Evolutionary conservation across 1,140 invertebrate genomes (phyloP), one percentile per base, ranked within the genome.

Genomic region (Formica selysi): DNA sequence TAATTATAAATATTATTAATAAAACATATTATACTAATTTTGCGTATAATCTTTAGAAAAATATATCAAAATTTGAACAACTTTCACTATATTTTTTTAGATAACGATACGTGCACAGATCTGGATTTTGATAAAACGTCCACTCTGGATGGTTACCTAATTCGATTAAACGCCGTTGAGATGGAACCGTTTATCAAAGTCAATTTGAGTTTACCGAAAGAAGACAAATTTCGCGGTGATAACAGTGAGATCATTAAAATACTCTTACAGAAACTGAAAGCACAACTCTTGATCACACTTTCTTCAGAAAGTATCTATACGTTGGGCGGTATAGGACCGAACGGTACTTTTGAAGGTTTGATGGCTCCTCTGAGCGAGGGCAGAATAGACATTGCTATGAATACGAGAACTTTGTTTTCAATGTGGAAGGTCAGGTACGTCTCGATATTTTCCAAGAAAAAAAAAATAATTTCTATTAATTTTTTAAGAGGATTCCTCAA

Each of bases 371-470:
- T 91, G 19, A 64, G 64, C 7, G 62, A 29, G 0, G 87, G 89
- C 6, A 51, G 6, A 2, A 61, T 86, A 41, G 90, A 91, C 38
- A 81, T 90, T n/a, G 86, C 68, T n/a, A 90, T 91, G 87, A 90
- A 87, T 41, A 13, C 32, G 19, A 90, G 64, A 36, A 11, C 0
- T 2, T 19, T 88, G 16, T 11, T 74, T 19, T 19, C 13, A 11
- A 44, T 73, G 54, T 91, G 89, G 89, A 86, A 87, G 6, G 3
- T 84, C 36, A 74, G 32, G 89, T 91, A 62, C 10, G 48, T 62
- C 4, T 26, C 8, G 11, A 19, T 54, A 41, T 48, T 48, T 48
- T 48, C 11, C 11, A 48, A 48, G 11, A 6, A 51, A 19, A 76
- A 41, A 76, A 61, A 41, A 26, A 29, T 19, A n/a, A 70, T 48